These are phyloP conservation scores for Caenorhabditis imperialis DNA, from an alignment of 2,888 invertebrate genomes.

Conservation along the genomic window DNA sequence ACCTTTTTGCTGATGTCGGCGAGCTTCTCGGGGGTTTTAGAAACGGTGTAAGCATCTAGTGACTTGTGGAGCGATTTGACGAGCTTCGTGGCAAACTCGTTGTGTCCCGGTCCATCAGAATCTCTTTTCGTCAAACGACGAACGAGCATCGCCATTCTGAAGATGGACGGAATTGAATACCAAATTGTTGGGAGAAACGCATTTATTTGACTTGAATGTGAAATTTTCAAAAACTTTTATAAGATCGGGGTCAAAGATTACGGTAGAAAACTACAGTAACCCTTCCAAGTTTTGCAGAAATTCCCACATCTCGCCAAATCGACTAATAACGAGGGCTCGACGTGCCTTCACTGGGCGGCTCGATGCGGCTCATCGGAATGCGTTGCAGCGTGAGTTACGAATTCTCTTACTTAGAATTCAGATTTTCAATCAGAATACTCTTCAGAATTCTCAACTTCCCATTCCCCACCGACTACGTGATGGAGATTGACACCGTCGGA, in stretches of 20 bases:
- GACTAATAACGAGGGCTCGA: conserved; percentile 69
- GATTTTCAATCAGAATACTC: neutral
- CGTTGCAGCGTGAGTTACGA: conserved; percentile 61
- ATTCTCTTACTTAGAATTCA: neutral
- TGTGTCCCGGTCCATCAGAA: too few species aligned
- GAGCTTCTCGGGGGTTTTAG: conserved; percentile 5
- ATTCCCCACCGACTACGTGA: conserved; percentile 30
- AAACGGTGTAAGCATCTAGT: conserved; percentile 1
- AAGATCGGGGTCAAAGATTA: too few species aligned
- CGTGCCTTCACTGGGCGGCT: conserved; percentile 75
- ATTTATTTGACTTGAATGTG: too few species aligned
- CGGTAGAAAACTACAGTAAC: too few species aligned
- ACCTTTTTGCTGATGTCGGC: conserved; percentile 9
- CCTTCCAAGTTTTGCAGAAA: conserved; percentile 62
- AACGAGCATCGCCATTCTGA: conserved; percentile 8
- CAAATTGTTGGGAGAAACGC: too few species aligned
- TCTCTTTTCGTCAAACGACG: too few species aligned
- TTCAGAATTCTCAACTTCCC: conserved; percentile 53
- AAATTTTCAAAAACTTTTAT: too few species aligned
- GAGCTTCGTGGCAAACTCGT: neutral
- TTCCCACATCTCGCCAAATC: conserved; percentile 63
- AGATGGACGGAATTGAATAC: neutral
- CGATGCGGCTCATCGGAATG: conserved; percentile 66
- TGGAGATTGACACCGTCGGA: conserved; percentile 81
- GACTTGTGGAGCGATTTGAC: conserved; percentile 7